phyloP scores from a whole-genome alignment of 2,797 vertebrate species.

The Bovichtus variegatus region DNA sequence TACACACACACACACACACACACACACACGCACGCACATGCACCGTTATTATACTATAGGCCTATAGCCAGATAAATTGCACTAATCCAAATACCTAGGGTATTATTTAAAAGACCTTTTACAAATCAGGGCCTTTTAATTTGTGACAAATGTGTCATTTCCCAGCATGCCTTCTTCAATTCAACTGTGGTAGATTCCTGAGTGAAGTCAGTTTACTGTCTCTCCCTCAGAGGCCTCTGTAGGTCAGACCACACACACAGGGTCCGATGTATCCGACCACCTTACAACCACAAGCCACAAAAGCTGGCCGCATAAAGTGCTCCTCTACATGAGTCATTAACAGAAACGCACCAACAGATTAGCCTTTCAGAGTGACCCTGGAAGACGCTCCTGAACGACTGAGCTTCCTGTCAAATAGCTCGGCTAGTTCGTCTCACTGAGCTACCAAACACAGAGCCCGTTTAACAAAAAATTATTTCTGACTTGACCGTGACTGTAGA shows the following conservation, averaged over 20 bases:
- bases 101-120: no score
- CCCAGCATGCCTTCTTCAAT: neutral
- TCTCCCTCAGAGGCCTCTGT: conserved; percentile 1
- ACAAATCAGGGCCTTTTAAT: neutral
- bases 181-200: neutral
- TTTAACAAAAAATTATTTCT: neutral
- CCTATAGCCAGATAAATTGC: no score
- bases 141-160: neutral
- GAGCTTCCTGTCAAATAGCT: conserved; percentile 5
- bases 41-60: no score
- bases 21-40: no score
- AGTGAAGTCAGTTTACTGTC: neutral
- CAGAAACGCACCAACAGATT: neutral
- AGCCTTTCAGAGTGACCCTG: neutral
- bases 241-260: conserved; percentile 4
- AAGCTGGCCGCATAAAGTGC: neutral
- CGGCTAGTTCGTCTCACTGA: neutral
- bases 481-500: conserved; percentile 4
- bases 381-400: neutral
- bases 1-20: neutral
- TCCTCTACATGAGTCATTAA: neutral
- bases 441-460: neutral
- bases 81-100: no score
- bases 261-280: neutral
- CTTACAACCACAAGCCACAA: conserved; percentile 13